These are phyloP conservation scores for Battus philenor DNA, from an alignment of 1,140 invertebrate genomes.

Conservation along the genomic window DNA sequence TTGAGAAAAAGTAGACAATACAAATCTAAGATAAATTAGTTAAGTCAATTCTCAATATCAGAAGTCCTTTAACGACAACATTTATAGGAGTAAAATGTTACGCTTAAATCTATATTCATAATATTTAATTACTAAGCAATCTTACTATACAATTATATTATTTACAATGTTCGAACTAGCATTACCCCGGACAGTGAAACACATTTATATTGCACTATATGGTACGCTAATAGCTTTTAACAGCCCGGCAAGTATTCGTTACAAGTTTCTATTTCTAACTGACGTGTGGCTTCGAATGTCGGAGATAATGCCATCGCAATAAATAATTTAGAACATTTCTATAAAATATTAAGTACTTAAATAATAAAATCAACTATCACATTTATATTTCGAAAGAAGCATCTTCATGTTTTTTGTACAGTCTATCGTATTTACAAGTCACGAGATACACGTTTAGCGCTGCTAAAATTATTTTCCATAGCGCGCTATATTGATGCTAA, in stretches of 20 bases:
- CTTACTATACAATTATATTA: conserved; percentile 37
- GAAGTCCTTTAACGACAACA: too few relatives aligned
- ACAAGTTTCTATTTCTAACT: neutral
- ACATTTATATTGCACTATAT: conserved; percentile 23
- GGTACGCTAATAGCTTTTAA: conserved; percentile 17
- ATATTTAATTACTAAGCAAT: conserved; percentile 27
- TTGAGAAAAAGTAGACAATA: conserved; percentile 2
- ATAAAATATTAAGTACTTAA: conserved; percentile 72
- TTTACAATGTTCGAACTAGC: conserved; percentile 19
- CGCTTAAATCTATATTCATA: conserved; percentile 18
- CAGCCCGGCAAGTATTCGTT: conserved; percentile 13
- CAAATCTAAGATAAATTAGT: neutral
- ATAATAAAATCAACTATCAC: conserved; percentile 71
- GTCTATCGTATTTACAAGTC: conserved; percentile 23
- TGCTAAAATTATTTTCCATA: conserved; percentile 1
- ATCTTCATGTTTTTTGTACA: conserved; percentile 59
- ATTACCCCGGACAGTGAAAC: conserved; percentile 6
- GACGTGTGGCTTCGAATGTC: neutral
- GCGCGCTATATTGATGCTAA: conserved; percentile 16
- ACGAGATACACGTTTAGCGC: conserved; percentile 8
- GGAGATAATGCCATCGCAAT: conserved; percentile 32
- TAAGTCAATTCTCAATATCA: neutral
- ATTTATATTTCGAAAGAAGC: conserved; percentile 66
- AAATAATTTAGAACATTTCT: conserved; percentile 72
- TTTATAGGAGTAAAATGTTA: neutral